phyloP scores from a whole-genome alignment of 1,140 invertebrate genomes.

The Tribolium castaneum region DNA sequence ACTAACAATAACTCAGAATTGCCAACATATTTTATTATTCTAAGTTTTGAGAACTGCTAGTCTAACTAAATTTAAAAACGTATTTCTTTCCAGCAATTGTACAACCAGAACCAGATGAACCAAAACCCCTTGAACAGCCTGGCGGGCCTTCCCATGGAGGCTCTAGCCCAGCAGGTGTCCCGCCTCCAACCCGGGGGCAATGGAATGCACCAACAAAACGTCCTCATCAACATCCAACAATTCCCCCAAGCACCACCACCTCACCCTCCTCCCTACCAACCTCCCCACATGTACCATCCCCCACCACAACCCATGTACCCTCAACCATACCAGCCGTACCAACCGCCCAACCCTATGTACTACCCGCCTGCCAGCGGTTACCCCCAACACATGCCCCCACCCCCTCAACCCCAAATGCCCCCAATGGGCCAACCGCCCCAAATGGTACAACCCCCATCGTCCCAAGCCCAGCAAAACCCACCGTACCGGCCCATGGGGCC shows the following conservation, averaged over 20 bases:
- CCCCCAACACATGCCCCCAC: slow-evolving; percentile 65
- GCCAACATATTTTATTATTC: background rate
- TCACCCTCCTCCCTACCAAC: slow-evolving; percentile 56
- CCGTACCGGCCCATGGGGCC: slow-evolving; percentile 49
- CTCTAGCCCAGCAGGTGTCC: slow-evolving; percentile 62
- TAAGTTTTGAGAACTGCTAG: background rate
- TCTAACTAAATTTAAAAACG: background rate
- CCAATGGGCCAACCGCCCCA: slow-evolving; percentile 52
- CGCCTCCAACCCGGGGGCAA: slow-evolving; percentile 56
- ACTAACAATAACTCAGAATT: too few species aligned
- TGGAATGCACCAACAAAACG: slow-evolving; percentile 63
- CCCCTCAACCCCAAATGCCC: slow-evolving; percentile 64
- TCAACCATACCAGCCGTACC: slow-evolving; percentile 58
- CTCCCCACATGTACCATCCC: slow-evolving; percentile 49
- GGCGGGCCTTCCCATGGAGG: slow-evolving; percentile 61
- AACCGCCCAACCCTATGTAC: slow-evolving; percentile 60
- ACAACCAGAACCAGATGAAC: slow-evolving; percentile 48
- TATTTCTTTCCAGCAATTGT: slow-evolving; percentile 59
- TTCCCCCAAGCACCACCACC: slow-evolving; percentile 60
- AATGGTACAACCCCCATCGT: slow-evolving; percentile 58
- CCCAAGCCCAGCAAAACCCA: slow-evolving; percentile 49
- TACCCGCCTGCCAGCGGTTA: slow-evolving; percentile 57
- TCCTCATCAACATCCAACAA: slow-evolving; percentile 64
- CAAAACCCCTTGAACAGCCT: slow-evolving; percentile 56
- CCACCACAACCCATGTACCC: slow-evolving; percentile 54